These are phyloP conservation scores for Protomyctophum bolini DNA, from an alignment of 2,113 vertebrate genomes.

Conservation along the genomic window DNA sequence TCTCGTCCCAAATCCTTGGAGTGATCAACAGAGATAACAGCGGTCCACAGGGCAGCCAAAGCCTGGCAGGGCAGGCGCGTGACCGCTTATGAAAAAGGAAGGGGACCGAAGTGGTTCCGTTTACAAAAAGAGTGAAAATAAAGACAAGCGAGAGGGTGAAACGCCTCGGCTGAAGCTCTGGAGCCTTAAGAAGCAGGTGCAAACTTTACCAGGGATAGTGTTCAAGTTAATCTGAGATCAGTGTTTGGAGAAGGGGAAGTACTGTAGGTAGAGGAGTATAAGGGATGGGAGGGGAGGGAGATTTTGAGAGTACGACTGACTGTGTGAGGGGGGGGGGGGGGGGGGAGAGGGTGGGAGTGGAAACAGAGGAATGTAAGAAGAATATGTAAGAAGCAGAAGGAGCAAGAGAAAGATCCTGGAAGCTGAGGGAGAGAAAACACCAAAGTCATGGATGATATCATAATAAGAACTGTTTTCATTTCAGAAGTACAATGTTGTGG, in stretches of 20 bases:
- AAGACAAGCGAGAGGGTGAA: slow-evolving; percentile 34
- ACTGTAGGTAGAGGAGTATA: slow-evolving; percentile 7
- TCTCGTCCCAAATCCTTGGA: slow-evolving; percentile 38
- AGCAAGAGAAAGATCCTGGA: slow-evolving; percentile 46
- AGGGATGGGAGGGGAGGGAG: slow-evolving; percentile 31
- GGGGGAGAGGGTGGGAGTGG: slow-evolving; percentile 49
- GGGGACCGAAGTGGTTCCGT: not conserved
- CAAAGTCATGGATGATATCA: slow-evolving; percentile 59
- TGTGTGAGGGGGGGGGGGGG: slow-evolving; percentile 49
- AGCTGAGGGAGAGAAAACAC: slow-evolving; percentile 35
- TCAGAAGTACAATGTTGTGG: slow-evolving; percentile 77
- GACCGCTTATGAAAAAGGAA: not conserved
- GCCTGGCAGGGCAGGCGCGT: slow-evolving; percentile 23
- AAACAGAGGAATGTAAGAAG: slow-evolving; percentile 28
- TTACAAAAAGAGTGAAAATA: slow-evolving; percentile 26
- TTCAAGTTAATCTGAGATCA: slow-evolving; percentile 80
- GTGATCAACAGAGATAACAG: slow-evolving; percentile 41
- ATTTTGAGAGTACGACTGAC: slow-evolving; percentile 8
- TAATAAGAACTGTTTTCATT: slow-evolving; percentile 60
- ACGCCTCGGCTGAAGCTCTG: slow-evolving; percentile 35
- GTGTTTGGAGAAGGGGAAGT: slow-evolving; percentile 54
- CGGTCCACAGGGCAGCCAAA: slow-evolving; percentile 45
- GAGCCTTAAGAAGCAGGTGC: slow-evolving; percentile 59
- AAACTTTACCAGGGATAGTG: slow-evolving; percentile 74
- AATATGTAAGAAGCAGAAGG: slow-evolving; percentile 35